Evolutionary conservation across 2,113 vertebrate genomes (phyloP).

Genomic region (Lanius collurio): DNA sequence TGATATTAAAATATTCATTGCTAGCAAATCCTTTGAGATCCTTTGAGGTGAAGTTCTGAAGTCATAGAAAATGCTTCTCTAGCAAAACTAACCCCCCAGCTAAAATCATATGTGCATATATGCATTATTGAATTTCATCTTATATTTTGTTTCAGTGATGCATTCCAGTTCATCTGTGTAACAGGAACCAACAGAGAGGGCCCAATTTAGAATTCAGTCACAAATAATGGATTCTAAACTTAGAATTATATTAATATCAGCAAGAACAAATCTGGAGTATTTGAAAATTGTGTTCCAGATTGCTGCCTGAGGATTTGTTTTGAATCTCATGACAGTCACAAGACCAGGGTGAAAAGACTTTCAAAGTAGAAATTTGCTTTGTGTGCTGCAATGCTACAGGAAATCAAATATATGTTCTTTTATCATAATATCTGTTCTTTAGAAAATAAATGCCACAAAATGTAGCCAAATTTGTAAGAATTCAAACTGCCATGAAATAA

Average conservation of each 20-base stretch:
- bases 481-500: background rate
- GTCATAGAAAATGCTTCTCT: conserved; percentile 20
- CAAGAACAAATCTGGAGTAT: conserved; percentile 54
- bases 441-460: background rate
- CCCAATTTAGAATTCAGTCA: conserved; percentile 51
- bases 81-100: conserved; percentile 15
- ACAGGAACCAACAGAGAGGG: conserved; percentile 36
- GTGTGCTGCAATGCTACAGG: background rate
- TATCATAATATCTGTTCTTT: background rate
- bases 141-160: conserved; percentile 45
- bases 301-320: conserved; percentile 51
- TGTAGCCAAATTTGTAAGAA: background rate
- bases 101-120: conserved; percentile 3
- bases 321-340: conserved; percentile 48
- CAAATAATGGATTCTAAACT: conserved; percentile 63
- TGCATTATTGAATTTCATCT: conserved; percentile 24
- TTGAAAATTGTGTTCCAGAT: conserved; percentile 50
- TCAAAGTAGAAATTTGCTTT: conserved; percentile 33
- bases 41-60: conserved; percentile 47
- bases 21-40: conserved; percentile 57
- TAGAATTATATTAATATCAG: conserved; percentile 61
- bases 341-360: conserved; percentile 39
- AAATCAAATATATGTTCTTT: conserved; percentile 13
- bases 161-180: conserved; percentile 42
- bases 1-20: conserved; percentile 48